Base-by-base conservation (phyloP, 2,113 vertebrate genomes). In the Mystacornis crossleyi region DNA sequence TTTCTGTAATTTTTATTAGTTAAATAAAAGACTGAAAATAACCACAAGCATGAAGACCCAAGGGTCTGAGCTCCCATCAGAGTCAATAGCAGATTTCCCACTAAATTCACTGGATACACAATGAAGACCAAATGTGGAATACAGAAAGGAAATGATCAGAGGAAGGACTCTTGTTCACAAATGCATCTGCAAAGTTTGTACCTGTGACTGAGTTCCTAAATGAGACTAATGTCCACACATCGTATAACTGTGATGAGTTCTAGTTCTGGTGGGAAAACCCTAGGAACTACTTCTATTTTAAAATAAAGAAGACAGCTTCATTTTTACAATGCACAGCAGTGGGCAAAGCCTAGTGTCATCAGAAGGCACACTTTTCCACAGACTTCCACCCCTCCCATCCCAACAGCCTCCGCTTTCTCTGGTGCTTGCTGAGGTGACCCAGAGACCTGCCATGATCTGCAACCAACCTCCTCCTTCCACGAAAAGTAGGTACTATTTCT, bases 1-100 rank as follows among this genome's bases (percentile, higher is more conserved):
- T 90, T 95, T 93, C 47, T 78, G 69, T 89, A 95, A 92, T 96
- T 94, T 93, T 93, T 95, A 93, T 90, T 94, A 89, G 60, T 67
- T 83, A 92, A 93, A 81, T 73, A 90, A 81, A 93, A 90, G 79
- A 81, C 60, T 86, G 77, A 92, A 96, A 97, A 93, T 78, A 90
- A 94, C 79, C 88, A 96, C 79, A 83, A 92, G 72, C 85, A 94
- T 62, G 25, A 94, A 82, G 71, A 89, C 93, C 33, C 90, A 89
- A 55, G n/a, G 64, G 88, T 43, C 75, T 90, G 43, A 86, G 65
- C 72, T 94, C 69, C 64, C 75, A 91, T 36, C 25, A 82, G 67
- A 89, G 40, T n/a, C 43, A 73, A 45, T 57, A 60, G 92, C 88
- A 90, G 31, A 64, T 29, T 90, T 95, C 82, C 88, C 72, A 81